These are phyloP conservation scores for Indri indri DNA, from an alignment of 2,113 vertebrate genomes.

Conservation along the genomic window DNA sequence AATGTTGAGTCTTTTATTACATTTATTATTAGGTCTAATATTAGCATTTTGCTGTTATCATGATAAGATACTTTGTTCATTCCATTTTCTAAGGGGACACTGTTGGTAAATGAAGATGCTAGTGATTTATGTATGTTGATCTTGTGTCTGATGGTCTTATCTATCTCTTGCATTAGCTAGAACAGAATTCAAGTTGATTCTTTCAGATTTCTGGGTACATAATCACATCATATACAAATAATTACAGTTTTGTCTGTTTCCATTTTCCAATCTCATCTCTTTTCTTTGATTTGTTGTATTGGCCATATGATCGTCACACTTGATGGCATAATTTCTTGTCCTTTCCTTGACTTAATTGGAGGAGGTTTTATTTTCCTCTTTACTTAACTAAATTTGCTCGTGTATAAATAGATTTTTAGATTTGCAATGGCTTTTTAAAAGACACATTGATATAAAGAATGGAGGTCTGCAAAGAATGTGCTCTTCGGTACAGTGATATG, in stretches of 20 bases:
- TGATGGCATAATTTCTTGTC: background rate
- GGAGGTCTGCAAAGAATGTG: background rate
- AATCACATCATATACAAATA: background rate
- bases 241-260: conserved; percentile 1
- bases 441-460: background rate
- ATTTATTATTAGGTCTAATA: conserved; percentile 26
- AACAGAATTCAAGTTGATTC: background rate
- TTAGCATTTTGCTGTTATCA: conserved; percentile 22
- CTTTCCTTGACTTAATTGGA: background rate
- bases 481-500: background rate
- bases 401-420: background rate
- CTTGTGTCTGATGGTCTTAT: background rate
- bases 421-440: background rate
- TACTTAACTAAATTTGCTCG: background rate
- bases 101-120: conserved; percentile 13
- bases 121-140: background rate
- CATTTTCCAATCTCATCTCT: background rate
- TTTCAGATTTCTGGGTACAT: conserved; percentile 1
- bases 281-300: background rate
- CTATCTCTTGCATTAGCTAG: background rate
- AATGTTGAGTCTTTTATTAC: background rate
- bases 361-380: background rate
- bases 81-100: conserved; percentile 10
- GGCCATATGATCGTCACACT: background rate
- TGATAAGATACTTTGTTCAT: background rate